Conservation (phyloP, 2,797 vertebrate genomes). For the Cirrhinus mrigala region DNA sequence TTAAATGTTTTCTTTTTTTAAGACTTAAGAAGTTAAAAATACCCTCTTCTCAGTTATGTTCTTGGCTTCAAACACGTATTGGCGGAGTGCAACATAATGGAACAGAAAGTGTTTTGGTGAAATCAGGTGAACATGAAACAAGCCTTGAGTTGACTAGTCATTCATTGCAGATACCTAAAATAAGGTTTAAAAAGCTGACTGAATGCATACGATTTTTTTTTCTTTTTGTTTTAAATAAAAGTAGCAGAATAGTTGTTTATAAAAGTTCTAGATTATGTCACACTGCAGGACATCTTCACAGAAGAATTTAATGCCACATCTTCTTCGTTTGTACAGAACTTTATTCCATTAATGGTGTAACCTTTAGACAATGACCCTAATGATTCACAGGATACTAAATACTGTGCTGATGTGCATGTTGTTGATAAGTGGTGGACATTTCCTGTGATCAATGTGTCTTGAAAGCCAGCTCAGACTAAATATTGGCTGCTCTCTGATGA, state of each 20-base stretch:
- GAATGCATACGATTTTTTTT: background rate
- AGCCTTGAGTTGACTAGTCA: background rate
- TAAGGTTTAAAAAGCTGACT: background rate
- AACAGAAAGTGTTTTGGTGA: background rate
- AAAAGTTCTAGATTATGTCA: too few relatives aligned
- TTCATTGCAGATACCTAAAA: background rate
- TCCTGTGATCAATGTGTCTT: conserved; percentile 14
- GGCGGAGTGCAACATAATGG: background rate
- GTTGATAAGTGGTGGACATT: conserved; percentile 33
- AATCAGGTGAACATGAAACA: background rate
- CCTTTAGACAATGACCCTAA: background rate
- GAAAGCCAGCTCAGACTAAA: conserved; percentile 48
- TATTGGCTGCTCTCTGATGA: conserved; percentile 41
- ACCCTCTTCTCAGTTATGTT: background rate
- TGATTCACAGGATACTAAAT: conserved; percentile 24
- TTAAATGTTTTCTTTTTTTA: background rate
- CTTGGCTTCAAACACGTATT: background rate
- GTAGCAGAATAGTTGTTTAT: background rate
- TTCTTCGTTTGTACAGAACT: background rate
- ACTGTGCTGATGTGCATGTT: conserved; percentile 7
- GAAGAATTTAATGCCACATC: background rate
- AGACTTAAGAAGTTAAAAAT: conserved; percentile 11
- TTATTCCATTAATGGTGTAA: background rate
- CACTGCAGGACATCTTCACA: too few relatives aligned
- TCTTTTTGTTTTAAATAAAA: background rate